These are phyloP conservation scores for Tachuris rubrigastra DNA, from an alignment of 2,113 vertebrate genomes.

Conservation along the genomic window DNA sequence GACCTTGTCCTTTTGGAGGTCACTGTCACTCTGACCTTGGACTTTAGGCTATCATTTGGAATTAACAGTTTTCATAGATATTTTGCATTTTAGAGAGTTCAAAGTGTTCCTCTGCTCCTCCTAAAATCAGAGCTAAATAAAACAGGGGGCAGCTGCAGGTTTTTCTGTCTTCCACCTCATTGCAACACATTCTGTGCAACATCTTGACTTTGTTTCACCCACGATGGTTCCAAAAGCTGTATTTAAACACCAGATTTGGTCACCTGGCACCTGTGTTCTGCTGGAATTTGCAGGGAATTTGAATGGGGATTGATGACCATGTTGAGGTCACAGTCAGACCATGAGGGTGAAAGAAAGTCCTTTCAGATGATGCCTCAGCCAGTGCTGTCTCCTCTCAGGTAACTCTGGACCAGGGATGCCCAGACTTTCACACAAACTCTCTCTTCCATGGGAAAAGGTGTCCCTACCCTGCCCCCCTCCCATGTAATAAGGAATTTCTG, in stretches of 20 bases:
- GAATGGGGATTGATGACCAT: rapidly evolving
- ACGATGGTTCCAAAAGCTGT: background rate
- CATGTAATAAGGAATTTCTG: background rate
- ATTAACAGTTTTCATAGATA: background rate
- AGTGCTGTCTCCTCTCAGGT: rapidly evolving
- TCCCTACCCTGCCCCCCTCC: background rate
- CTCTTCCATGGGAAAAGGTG: background rate
- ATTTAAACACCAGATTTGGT: background rate
- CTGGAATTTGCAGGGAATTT: background rate
- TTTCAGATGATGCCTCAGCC: background rate
- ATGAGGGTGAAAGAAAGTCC: rapidly evolving
- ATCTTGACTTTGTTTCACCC: background rate
- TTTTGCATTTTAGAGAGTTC: background rate
- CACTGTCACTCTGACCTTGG: background rate
- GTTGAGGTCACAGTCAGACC: rapidly evolving
- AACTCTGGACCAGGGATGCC: background rate
- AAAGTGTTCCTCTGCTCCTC: background rate
- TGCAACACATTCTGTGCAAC: rapidly evolving
- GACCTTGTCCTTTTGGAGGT: background rate
- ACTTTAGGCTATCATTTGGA: background rate
- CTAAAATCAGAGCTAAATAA: background rate
- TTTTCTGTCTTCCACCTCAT: rapidly evolving
- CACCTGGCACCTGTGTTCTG: background rate
- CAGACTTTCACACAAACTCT: background rate
- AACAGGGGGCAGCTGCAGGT: background rate